phyloP scores from a whole-genome alignment of 2,888 invertebrate genomes.

The Cancer borealis region DNA sequence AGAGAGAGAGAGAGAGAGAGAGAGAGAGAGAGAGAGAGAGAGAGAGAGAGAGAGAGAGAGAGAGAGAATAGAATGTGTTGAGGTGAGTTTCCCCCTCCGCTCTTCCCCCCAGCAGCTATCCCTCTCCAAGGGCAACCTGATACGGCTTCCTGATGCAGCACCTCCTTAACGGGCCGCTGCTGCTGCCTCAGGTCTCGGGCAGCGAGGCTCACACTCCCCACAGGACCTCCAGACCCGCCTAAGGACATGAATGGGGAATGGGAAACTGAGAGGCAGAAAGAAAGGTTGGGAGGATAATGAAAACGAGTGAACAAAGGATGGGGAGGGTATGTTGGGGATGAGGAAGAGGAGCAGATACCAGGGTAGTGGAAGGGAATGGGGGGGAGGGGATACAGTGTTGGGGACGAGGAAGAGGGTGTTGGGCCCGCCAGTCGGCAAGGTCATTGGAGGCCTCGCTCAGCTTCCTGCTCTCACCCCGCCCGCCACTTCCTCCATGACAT shows the following conservation, averaged over 20 bases:
- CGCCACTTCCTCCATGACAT: background rate
- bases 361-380: background rate
- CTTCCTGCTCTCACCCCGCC: constrained; percentile 52
- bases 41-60: constrained; percentile 34
- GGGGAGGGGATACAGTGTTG: constrained; percentile 78
- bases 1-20: constrained; percentile 26
- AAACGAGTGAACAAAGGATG: background rate
- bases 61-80: constrained; percentile 16
- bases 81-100: constrained; percentile 32
- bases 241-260: background rate
- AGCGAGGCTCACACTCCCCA: background rate
- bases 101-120: constrained; percentile 27
- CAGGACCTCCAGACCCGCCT: background rate
- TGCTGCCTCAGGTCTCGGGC: background rate
- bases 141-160: constrained; percentile 65
- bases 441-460: constrained; percentile 43
- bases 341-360: background rate
- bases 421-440: constrained; percentile 54
- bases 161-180: constrained; percentile 34
- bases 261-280: background rate
- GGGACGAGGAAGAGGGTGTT: constrained; percentile 80
- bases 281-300: background rate
- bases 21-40: constrained; percentile 43
- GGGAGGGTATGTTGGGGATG: background rate
- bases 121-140: constrained; percentile 60